Evolutionary conservation across 2,888 invertebrate species (phyloP).

Genomic region (Leptogaster cylindrica): DNA sequence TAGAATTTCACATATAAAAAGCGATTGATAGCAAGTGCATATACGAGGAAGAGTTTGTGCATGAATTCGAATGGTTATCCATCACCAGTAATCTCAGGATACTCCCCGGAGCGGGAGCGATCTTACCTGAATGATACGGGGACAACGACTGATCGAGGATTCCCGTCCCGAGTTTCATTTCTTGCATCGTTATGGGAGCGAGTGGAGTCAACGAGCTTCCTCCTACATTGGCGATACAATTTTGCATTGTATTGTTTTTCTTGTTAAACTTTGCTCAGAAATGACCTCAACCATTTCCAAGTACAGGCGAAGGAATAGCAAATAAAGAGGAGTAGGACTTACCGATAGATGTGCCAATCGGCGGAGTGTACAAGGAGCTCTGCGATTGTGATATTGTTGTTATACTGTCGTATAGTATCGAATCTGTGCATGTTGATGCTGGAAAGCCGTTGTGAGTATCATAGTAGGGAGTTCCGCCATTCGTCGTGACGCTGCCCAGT

Average conservation of each 20-base stretch:
- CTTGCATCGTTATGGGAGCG: constrained; percentile 78
- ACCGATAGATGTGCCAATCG: constrained; percentile 74
- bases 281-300: too few species aligned
- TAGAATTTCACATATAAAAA: not conserved
- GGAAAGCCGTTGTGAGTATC: constrained; percentile 63
- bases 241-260: not conserved
- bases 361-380: constrained; percentile 77
- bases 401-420: constrained; percentile 73
- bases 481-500: constrained; percentile 68
- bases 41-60: too few species aligned
- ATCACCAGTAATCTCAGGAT: too few species aligned
- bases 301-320: too few species aligned
- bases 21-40: too few species aligned
- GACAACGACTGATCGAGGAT: constrained; percentile 72
- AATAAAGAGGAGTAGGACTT: constrained; percentile 57
- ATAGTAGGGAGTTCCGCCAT: constrained; percentile 65
- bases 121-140: constrained; percentile 75
- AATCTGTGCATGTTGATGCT: constrained; percentile 61
- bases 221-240: constrained; percentile 57
- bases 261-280: too few species aligned
- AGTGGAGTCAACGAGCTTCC: constrained; percentile 73
- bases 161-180: constrained; percentile 72
- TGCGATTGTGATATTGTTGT: constrained; percentile 77
- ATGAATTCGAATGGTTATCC: too few species aligned
- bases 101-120: not conserved